Conservation (phyloP, 2,797 vertebrate genomes). For the Clamator glandarius region DNA sequence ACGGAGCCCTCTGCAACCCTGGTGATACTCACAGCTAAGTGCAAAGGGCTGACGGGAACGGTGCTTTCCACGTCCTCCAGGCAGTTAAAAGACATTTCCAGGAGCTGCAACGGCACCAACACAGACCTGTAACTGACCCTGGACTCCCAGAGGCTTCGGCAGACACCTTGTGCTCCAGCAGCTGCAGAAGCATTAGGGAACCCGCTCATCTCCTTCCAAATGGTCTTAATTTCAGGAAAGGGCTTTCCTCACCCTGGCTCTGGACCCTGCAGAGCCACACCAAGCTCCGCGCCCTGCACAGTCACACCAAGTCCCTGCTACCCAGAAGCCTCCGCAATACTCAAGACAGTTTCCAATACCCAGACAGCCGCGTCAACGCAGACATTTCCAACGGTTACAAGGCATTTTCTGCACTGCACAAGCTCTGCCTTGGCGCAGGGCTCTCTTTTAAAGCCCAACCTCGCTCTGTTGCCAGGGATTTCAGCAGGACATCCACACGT, state of each 20-base stretch:
- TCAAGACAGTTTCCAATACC: fast-evolving
- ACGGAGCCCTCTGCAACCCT: fast-evolving
- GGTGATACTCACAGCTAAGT: conserved; percentile 92
- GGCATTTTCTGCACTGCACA: not conserved
- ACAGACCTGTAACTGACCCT: not conserved
- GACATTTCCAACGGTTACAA: not conserved
- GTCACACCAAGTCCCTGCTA: not conserved
- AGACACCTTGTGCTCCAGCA: not conserved
- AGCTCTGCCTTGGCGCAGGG: not conserved
- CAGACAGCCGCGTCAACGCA: too few relatives aligned
- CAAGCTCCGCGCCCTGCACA: too few relatives aligned
- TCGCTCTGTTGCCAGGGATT: not conserved
- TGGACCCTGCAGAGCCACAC: too few relatives aligned
- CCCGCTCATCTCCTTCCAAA: not conserved
- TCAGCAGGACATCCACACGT: not conserved
- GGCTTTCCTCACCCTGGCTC: not conserved
- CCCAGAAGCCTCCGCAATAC: not conserved
- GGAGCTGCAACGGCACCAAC: conserved; percentile 80
- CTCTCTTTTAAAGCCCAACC: not conserved
- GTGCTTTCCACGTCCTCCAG: conserved; percentile 96
- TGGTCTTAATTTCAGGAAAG: fast-evolving
- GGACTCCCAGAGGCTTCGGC: not conserved
- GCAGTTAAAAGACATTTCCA: conserved; percentile 99
- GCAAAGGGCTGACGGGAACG: conserved; percentile 95
- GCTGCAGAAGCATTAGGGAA: not conserved